Conservation (phyloP, 2,113 vertebrate species). For the Proterorhinus semilunaris region DNA sequence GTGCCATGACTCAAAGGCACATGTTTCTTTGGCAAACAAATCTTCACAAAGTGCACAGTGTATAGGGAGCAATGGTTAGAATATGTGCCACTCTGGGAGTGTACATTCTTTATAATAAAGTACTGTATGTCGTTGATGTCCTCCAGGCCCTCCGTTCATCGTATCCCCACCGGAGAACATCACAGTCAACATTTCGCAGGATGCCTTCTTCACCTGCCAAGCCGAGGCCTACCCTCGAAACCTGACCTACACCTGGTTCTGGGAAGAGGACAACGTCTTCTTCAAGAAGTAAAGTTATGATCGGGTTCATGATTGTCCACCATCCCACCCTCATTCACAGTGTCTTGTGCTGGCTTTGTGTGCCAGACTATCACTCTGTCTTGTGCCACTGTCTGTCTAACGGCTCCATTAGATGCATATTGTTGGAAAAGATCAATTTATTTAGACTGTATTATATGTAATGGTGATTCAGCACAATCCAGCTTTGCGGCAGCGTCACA, state of each 20-base stretch:
- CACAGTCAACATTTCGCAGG: slow-evolving; percentile 98
- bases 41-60: too few species aligned
- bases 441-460: slow-evolving; percentile 20
- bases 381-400: slow-evolving; percentile 1
- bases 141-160: slow-evolving; percentile 85
- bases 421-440: slow-evolving; percentile 6
- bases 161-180: slow-evolving; percentile 96
- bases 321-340: slow-evolving; percentile 27
- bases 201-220: slow-evolving; percentile 98
- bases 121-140: background rate
- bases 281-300: slow-evolving; percentile 95
- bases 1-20: too few species aligned
- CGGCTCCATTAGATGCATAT: slow-evolving; percentile 1
- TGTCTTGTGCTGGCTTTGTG: background rate
- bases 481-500: background rate
- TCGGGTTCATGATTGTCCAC: slow-evolving; percentile 60
- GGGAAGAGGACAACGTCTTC: slow-evolving; percentile 98
- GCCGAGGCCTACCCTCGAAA: slow-evolving; percentile 98
- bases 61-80: too few species aligned
- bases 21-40: too few species aligned
- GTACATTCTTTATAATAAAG: background rate
- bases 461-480: background rate
- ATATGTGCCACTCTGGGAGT: too few species aligned
- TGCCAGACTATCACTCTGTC: background rate
- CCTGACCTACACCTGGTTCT: slow-evolving; percentile 98